Evolutionary conservation across 2,113 vertebrate genomes (phyloP), one percentile per base, ranked within the genome.

Genomic region (Gasterosteus aculeatus): DNA sequence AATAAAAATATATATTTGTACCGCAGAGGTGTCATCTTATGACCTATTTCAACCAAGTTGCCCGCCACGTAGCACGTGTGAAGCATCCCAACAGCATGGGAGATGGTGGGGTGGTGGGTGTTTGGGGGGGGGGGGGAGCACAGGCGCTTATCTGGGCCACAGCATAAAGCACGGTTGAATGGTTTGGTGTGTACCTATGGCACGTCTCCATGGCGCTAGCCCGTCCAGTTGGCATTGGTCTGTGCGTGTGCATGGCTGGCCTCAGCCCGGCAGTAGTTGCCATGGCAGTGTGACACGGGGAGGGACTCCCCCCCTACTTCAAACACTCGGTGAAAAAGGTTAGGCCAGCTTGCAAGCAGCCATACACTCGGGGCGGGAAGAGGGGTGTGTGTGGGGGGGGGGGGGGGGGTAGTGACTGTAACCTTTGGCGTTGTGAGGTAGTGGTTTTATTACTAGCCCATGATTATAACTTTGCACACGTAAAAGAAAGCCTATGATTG

Each of bases 271-370:
- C 85, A 80, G 51, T 83, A 81, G 90, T 92, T 93, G 88, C 88
- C 80, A 92, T 91, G 88, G 85, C 75, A 88, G 70, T 84, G 73
- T 75, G 89, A 93, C 88, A 75, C 61, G 80, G 57, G 65, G 72
- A 80, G 77, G 35, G 72, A 72, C 72, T 78, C 75, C 67, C 78
- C 78, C 64, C 86, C 59, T 29, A 81, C 79, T 86, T 87, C 76
- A 87, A 80, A 87, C 80, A 72, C 44, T 56, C 35, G 11, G 57
- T 69, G 78, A 63, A 72, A 90, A 88, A 86, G 87, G 84, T 87
- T 86, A 82, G 46, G 46, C 46, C 67, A 59, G 41, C 49, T 70
- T 72, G 80, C 42, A 29, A 65, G 74, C 82, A 78, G 77, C 78
- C 35, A 53, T 60, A 78, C 59, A 69, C 60, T 33, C 33, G 22